These are phyloP conservation scores for Diabrotica balteata DNA, from an alignment of 2,888 invertebrate genomes.

Conservation along the genomic window DNA sequence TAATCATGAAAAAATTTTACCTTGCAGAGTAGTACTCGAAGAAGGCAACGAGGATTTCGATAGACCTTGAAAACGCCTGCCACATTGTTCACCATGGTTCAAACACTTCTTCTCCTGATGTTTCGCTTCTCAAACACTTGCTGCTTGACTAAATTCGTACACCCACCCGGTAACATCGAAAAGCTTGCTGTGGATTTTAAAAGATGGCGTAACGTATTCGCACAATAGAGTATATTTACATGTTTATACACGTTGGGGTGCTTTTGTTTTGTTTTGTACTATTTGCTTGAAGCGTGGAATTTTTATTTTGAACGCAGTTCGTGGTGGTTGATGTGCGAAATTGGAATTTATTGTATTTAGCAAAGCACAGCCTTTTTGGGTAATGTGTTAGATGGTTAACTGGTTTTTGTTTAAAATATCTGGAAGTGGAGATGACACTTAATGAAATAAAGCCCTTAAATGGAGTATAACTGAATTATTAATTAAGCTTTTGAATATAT, in stretches of 20 bases:
- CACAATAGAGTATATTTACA: slow-evolving; percentile 14
- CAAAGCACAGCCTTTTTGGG: slow-evolving; percentile 19
- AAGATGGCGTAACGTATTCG: slow-evolving; percentile 4
- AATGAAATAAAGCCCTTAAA: too few relatives aligned
- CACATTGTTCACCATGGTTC: slow-evolving; percentile 66
- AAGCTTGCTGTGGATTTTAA: slow-evolving; percentile 7
- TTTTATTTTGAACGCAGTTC: slow-evolving; percentile 8
- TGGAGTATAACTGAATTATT: too few relatives aligned
- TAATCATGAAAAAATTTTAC: slow-evolving; percentile 57
- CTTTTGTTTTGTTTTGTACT: not conserved
- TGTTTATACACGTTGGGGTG: slow-evolving; percentile 4
- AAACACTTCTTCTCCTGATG: slow-evolving; percentile 16
- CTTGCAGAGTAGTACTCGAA: slow-evolving; percentile 83
- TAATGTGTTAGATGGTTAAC: slow-evolving; percentile 3
- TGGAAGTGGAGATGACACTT: not conserved
- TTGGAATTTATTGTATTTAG: slow-evolving; percentile 19
- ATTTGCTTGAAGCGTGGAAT: not conserved
- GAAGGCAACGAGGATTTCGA: slow-evolving; percentile 82
- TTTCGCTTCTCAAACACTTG: slow-evolving; percentile 7
- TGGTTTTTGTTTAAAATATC: slow-evolving; percentile 31
- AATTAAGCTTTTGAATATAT: too few relatives aligned
- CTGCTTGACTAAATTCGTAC: not conserved
- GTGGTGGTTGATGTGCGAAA: slow-evolving; percentile 15
- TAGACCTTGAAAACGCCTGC: slow-evolving; percentile 81
- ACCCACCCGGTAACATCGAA: slow-evolving; percentile 29